Evolutionary conservation across 2,888 invertebrate species (phyloP).

Genomic region (Drosophila fulvimacula): DNA sequence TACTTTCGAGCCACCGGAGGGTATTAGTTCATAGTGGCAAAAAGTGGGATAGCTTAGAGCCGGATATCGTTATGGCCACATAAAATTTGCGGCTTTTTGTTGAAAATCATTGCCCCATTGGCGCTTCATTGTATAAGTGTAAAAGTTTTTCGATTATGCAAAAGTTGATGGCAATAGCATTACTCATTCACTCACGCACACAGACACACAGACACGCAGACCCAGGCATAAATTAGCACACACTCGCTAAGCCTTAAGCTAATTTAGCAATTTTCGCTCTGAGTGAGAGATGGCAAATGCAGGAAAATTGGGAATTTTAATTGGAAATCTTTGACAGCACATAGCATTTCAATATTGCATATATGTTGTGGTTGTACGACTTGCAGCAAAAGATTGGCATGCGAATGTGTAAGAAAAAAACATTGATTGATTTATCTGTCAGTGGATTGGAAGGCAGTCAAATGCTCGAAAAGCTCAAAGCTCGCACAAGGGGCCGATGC

Average conservation of each 20-base stretch:
- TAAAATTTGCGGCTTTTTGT: slow-evolving; percentile 54
- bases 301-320: slow-evolving; percentile 60
- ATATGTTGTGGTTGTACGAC: slow-evolving; percentile 5
- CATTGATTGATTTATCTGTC: slow-evolving; percentile 78
- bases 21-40: slow-evolving; percentile 25
- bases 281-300: slow-evolving; percentile 45
- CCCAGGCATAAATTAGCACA: slow-evolving; percentile 1
- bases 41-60: slow-evolving; percentile 18
- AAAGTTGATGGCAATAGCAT: slow-evolving; percentile 50
- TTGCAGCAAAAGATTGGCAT: slow-evolving; percentile 17
- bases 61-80: slow-evolving; percentile 60
- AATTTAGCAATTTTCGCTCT: slow-evolving; percentile 65
- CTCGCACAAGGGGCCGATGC: slow-evolving; percentile 20
- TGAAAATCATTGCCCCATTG: slow-evolving; percentile 55
- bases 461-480: slow-evolving; percentile 47
- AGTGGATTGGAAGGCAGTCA: slow-evolving; percentile 52
- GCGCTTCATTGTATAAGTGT: slow-evolving; percentile 51
- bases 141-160: slow-evolving; percentile 77
- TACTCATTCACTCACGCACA: not conserved
- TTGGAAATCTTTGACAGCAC: slow-evolving; percentile 70
- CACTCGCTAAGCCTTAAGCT: slow-evolving; percentile 56
- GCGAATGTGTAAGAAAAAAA: slow-evolving; percentile 5
- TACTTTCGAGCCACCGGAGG: slow-evolving; percentile 33
- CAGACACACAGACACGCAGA: slow-evolving; percentile 4
- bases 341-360: slow-evolving; percentile 38